Percentiles rank a stretch among this genome's conserved stretches.
Evolutionary conservation across 2,888 invertebrate genomes (phyloP).

Genomic region (Coleophora deauratella): DNA sequence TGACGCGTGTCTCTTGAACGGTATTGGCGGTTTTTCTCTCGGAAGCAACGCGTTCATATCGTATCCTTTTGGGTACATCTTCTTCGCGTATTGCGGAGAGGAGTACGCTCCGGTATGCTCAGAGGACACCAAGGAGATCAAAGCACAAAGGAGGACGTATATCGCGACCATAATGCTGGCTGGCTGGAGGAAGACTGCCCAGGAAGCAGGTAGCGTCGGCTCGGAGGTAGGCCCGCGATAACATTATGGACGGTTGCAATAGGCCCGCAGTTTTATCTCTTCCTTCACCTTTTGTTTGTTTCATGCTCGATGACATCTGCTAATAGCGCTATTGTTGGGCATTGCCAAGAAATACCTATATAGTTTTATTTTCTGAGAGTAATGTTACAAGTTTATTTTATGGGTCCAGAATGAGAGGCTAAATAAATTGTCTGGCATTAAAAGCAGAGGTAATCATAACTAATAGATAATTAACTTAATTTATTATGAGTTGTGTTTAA

Average conservation of each 20-base stretch:
- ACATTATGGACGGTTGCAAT: background rate
- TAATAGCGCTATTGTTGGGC: conserved; percentile 63
- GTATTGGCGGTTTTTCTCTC: conserved; percentile 37
- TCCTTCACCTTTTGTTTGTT: conserved; percentile 61
- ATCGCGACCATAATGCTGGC: conserved; percentile 45
- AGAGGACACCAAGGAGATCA: conserved; percentile 23
- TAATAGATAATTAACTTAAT: too few relatives aligned
- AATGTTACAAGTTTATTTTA: too few relatives aligned
- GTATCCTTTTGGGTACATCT: conserved; percentile 53
- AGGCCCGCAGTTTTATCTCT: conserved; percentile 61
- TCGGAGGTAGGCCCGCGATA: too few relatives aligned
- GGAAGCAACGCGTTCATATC: conserved; percentile 51
- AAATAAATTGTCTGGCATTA: too few relatives aligned
- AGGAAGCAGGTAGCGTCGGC: conserved; percentile 41
- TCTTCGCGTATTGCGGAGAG: conserved; percentile 68
- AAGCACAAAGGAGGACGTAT: conserved; percentile 29
- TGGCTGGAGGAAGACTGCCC: conserved; percentile 19
- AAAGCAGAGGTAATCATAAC: too few relatives aligned
- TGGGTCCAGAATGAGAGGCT: too few relatives aligned
- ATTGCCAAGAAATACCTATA: background rate
- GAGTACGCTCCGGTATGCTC: conserved; percentile 69
- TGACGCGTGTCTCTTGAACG: conserved; percentile 32
- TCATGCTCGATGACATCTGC: conserved; percentile 68
- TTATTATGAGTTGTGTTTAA: too few relatives aligned
- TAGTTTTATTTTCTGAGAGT: too few relatives aligned